These are phyloP conservation scores for Heliconius ismenius DNA, from an alignment of 2,888 invertebrate species.

Conservation along the genomic window DNA sequence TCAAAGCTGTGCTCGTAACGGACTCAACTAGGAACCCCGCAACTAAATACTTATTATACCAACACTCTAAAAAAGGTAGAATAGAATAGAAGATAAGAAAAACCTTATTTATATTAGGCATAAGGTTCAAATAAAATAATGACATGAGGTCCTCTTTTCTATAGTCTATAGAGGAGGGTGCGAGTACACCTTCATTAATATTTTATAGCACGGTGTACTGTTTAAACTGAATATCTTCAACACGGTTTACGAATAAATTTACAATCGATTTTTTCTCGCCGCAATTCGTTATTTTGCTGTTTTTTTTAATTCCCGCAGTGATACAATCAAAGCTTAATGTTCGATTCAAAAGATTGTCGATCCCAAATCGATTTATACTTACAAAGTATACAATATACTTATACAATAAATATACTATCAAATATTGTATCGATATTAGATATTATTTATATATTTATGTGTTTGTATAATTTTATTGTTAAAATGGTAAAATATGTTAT, in stretches of 20 bases:
- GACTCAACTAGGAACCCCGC: slow-evolving; percentile 47
- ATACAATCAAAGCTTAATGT: slow-evolving; percentile 25
- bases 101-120: slow-evolving; percentile 2
- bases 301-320: slow-evolving; percentile 10
- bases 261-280: slow-evolving; percentile 23
- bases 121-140: slow-evolving; percentile 29
- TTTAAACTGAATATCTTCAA: slow-evolving; percentile 60
- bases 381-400: slow-evolving; percentile 13
- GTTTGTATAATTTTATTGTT: slow-evolving; percentile 8
- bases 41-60: slow-evolving; percentile 56
- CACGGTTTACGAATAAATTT: slow-evolving; percentile 42
- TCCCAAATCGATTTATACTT: slow-evolving; percentile 15
- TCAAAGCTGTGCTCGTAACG: slow-evolving; percentile 41
- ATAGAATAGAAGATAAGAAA: not conserved
- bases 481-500: not conserved
- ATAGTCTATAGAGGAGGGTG: slow-evolving; percentile 52
- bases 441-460: not conserved
- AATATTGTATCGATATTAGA: not conserved
- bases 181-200: slow-evolving; percentile 72
- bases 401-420: slow-evolving; percentile 21
- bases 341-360: slow-evolving; percentile 19
- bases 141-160: slow-evolving; percentile 30
- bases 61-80: slow-evolving; percentile 15
- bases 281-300: slow-evolving; percentile 18
- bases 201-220: slow-evolving; percentile 73